A percentile compares a stretch with the other conserved stretches of the same genome.
Evolutionary conservation across 2,113 vertebrate genomes (phyloP).

Genomic region (Brevimyrus niger): DNA sequence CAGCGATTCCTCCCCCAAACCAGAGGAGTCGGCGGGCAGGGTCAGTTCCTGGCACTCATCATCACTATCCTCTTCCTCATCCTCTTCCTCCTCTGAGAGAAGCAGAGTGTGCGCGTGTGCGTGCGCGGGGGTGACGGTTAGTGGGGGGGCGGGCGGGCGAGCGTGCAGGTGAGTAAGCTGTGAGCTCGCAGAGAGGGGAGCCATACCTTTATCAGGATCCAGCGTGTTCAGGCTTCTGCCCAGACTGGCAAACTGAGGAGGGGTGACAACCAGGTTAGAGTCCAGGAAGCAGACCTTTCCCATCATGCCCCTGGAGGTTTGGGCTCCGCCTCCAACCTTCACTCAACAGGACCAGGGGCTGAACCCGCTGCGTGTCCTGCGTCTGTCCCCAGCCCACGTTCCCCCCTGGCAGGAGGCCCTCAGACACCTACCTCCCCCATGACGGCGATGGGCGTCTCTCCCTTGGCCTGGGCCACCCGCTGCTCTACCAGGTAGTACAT

Average conservation of each 20-base stretch:
- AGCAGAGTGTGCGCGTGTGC: neutral
- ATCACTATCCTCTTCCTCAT: slow-evolving; percentile 81
- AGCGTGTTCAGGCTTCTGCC: slow-evolving; percentile 60
- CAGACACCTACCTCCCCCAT: slow-evolving; percentile 78
- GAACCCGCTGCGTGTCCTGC: neutral
- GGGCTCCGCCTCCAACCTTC: neutral
- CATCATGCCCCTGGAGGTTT: neutral
- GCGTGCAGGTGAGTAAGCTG: neutral
- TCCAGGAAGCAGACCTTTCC: neutral
- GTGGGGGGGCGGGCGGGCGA: too few relatives aligned
- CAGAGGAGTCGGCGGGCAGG: slow-evolving; percentile 52
- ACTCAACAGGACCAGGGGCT: neutral
- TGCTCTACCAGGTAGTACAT: slow-evolving; percentile 95
- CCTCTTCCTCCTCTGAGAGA: slow-evolving; percentile 70
- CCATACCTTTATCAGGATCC: slow-evolving; percentile 77
- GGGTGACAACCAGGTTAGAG: neutral
- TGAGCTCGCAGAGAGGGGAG: neutral
- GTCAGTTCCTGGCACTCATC: slow-evolving; percentile 73
- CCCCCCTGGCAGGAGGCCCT: neutral
- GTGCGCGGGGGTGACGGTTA: neutral
- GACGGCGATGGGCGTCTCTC: slow-evolving; percentile 82
- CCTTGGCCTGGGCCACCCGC: slow-evolving; percentile 79
- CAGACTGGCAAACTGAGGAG: slow-evolving; percentile 70
- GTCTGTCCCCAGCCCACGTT: neutral
- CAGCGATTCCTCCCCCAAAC: slow-evolving; percentile 58